These are phyloP conservation scores for Tetraneura akinire DNA, from an alignment of 1,140 invertebrate genomes.

Conservation along the genomic window DNA sequence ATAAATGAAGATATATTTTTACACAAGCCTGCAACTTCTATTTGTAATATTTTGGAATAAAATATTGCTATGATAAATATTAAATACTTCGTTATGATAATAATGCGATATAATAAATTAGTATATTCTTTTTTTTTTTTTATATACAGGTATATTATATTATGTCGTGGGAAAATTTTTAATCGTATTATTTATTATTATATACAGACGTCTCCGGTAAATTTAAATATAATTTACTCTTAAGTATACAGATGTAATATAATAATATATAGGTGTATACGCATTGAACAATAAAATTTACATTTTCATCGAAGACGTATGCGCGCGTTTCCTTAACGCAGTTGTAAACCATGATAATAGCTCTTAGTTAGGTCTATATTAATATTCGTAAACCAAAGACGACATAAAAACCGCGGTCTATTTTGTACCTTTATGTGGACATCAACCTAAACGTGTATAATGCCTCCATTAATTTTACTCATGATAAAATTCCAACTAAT, in stretches of 20 bases:
- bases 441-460: constrained; percentile 4
- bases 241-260: neutral
- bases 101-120: too few species aligned
- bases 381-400: neutral
- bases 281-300: constrained; percentile 30
- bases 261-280: too few species aligned
- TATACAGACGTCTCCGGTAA: neutral
- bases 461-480: constrained; percentile 6
- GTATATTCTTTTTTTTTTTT: too few species aligned
- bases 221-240: neutral
- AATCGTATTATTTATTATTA: neutral
- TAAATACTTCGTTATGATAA: too few species aligned
- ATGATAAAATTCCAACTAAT: too few species aligned
- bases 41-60: too few species aligned
- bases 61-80: too few species aligned
- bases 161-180: neutral
- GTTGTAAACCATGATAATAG: too few species aligned
- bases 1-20: too few species aligned
- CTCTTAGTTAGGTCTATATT: neutral
- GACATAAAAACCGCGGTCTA: neutral
- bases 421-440: neutral
- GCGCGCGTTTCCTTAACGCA: neutral
- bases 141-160: neutral
- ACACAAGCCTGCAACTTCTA: too few species aligned
- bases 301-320: neutral